Conservation (phyloP, 1,140 invertebrate genomes). For the Pseudomyrmex pallidus region DNA sequence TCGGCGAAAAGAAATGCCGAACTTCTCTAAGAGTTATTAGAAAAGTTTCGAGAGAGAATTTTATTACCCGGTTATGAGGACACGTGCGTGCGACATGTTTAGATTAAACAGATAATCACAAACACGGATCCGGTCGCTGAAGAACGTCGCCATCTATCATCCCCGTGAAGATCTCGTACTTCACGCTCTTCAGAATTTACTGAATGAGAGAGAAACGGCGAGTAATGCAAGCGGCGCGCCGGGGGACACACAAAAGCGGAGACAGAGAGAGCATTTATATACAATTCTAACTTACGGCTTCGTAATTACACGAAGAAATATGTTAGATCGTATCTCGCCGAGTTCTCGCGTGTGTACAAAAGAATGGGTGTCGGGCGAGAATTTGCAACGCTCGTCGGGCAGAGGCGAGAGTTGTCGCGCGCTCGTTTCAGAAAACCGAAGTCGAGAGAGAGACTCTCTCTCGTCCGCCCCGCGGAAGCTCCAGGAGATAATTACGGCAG, state of each 20-base stretch:
- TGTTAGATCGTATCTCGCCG: slow-evolving; percentile 49
- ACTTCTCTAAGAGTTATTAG: too few species aligned
- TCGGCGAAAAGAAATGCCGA: neutral
- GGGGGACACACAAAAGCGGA: neutral
- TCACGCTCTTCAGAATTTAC: neutral
- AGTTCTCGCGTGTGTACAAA: slow-evolving; percentile 40
- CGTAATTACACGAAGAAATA: slow-evolving; percentile 56
- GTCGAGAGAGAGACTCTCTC: neutral
- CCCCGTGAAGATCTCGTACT: neutral
- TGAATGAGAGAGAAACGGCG: slow-evolving; percentile 8
- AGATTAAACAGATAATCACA: too few species aligned
- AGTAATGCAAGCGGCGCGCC: neutral
- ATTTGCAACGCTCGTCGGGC: slow-evolving; percentile 61
- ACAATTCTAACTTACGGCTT: slow-evolving; percentile 23
- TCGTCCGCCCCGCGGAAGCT: slow-evolving; percentile 36
- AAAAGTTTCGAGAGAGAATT: too few species aligned
- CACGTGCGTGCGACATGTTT: too few species aligned
- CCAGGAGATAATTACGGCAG: slow-evolving; percentile 75
- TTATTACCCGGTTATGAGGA: too few species aligned
- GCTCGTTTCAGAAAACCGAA: slow-evolving; percentile 49
- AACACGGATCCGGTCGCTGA: too few species aligned
- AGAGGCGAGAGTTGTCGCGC: slow-evolving; percentile 19
- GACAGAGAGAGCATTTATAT: neutral
- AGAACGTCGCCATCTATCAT: neutral
- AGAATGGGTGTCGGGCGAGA: slow-evolving; percentile 45